Percentiles rank a stretch among this genome's conserved stretches.
Conservation (phyloP, 2,797 vertebrate genomes). For the Tarsius wallacei region DNA sequence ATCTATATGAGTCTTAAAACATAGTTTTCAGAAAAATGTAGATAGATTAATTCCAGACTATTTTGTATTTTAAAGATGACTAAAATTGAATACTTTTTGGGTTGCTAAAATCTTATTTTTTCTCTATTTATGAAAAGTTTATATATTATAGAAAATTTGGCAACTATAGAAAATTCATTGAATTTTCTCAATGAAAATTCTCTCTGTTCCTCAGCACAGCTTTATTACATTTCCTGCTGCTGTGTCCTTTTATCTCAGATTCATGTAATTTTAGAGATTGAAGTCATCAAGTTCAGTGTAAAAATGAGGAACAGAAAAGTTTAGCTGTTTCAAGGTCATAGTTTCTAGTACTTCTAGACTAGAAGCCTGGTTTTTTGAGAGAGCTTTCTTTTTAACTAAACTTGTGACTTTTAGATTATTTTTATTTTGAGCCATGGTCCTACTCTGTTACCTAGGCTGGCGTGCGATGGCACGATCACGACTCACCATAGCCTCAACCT, state of each 20-base stretch:
- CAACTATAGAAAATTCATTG: neutral
- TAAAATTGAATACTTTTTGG: constrained; percentile 46
- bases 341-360: neutral
- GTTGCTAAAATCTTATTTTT: constrained; percentile 26
- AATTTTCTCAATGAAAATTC: too few relatives aligned
- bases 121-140: neutral
- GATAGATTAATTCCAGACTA: constrained; percentile 3
- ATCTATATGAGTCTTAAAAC: constrained; percentile 11
- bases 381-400: neutral
- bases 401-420: constrained; percentile 13
- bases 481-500: too few relatives aligned
- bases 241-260: neutral
- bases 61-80: constrained; percentile 28
- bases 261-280: constrained; percentile 2
- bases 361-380: neutral
- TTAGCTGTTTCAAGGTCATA: neutral
- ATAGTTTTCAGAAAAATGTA: constrained; percentile 34
- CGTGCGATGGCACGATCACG: too few relatives aligned
- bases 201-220: neutral
- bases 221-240: constrained; percentile 38
- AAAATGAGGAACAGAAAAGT: neutral
- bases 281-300: neutral
- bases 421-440: too few relatives aligned
- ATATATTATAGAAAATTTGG: neutral
- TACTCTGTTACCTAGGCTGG: too few relatives aligned